Conservation (phyloP, 1,140 invertebrate genomes). For the Danaus plexippus region DNA sequence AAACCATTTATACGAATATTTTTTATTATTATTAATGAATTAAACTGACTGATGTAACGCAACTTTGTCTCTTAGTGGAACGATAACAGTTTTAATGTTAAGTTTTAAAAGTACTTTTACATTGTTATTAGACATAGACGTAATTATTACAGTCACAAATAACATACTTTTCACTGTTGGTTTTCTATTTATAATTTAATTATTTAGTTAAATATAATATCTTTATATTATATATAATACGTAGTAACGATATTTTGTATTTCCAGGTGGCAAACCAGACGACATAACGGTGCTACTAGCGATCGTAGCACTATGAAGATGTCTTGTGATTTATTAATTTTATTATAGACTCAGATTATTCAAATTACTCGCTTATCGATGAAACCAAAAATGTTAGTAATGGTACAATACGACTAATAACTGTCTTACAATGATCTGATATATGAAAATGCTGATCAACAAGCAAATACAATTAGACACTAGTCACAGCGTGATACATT, state of each 20-base stretch:
- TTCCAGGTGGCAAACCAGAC: constrained; percentile 95
- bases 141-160: too few relatives aligned
- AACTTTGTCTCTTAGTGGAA: too few relatives aligned
- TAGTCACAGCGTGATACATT: constrained; percentile 14
- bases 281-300: constrained; percentile 97
- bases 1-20: too few relatives aligned
- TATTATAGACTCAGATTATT: constrained; percentile 38
- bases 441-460: constrained; percentile 4
- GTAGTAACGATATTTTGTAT: constrained; percentile 36
- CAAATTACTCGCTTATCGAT: constrained; percentile 43
- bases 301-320: constrained; percentile 83
- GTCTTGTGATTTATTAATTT: constrained; percentile 49
- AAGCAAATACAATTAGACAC: constrained; percentile 1
- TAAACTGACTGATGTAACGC: too few relatives aligned
- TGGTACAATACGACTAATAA: background rate
- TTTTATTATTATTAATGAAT: too few relatives aligned
- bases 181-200: background rate
- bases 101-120: too few relatives aligned
- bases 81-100: too few relatives aligned
- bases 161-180: too few relatives aligned
- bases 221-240: background rate
- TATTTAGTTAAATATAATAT: background rate
- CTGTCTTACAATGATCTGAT: background rate
- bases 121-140: too few relatives aligned
- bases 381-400: constrained; percentile 51